Percentiles rank a stretch among this genome's conserved stretches.
Conservation (phyloP, 2,888 invertebrate genomes). For the Nemotelus pantherinus region DNA sequence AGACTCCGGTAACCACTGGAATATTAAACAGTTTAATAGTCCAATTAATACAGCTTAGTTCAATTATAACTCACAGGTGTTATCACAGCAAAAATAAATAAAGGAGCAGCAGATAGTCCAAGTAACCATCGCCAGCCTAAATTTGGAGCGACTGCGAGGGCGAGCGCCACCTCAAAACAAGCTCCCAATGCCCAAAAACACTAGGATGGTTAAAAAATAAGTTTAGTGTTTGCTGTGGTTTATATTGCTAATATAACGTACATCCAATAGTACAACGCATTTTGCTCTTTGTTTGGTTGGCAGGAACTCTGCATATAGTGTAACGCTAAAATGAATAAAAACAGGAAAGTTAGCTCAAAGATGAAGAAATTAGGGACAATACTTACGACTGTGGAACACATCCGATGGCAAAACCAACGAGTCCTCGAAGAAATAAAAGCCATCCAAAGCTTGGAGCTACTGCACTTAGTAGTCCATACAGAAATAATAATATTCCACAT, state of each 20-base stretch:
- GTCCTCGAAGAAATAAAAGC: constrained; percentile 87
- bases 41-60: neutral
- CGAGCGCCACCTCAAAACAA: constrained; percentile 90
- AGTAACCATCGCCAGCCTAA: constrained; percentile 92
- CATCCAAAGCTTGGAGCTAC: constrained; percentile 91
- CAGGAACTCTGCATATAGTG: constrained; percentile 94
- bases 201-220: constrained; percentile 65
- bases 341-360: neutral
- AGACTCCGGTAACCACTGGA: constrained; percentile 94
- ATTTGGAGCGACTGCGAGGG: constrained; percentile 89
- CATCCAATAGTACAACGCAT: constrained; percentile 94
- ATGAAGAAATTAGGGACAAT: constrained; percentile 52
- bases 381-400: constrained; percentile 96
- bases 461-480: constrained; percentile 90
- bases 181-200: constrained; percentile 97
- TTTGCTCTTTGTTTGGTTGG: constrained; percentile 93
- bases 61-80: constrained; percentile 72
- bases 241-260: constrained; percentile 66
- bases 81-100: constrained; percentile 82
- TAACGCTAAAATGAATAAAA: constrained; percentile 75
- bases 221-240: neutral
- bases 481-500: constrained; percentile 89
- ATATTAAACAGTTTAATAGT: constrained; percentile 51
- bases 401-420: constrained; percentile 96
- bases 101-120: constrained; percentile 88